These are phyloP conservation scores for Yponomeuta sedellus DNA, from an alignment of 2,888 invertebrate species.

Conservation along the genomic window DNA sequence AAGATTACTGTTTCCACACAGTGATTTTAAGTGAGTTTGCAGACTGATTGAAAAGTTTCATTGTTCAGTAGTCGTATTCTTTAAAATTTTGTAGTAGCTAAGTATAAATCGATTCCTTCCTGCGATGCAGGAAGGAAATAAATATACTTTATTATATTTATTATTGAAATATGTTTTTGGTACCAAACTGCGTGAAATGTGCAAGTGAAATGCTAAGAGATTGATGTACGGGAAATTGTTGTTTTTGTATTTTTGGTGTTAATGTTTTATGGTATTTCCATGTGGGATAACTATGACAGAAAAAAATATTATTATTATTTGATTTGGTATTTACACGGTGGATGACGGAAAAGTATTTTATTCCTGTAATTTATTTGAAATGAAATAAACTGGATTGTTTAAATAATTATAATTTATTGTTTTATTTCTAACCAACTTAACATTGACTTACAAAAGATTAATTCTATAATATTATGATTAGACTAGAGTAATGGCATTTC, in stretches of 20 bases:
- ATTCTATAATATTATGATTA: too few species aligned
- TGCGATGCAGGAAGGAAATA: too few species aligned
- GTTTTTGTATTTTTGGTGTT: neutral
- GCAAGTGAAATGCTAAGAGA: neutral
- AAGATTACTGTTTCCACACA: too few species aligned
- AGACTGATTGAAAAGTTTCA: too few species aligned
- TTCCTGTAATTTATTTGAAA: slow-evolving; percentile 16
- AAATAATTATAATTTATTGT: slow-evolving; percentile 17
- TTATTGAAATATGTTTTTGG: neutral
- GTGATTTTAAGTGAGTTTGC: too few species aligned
- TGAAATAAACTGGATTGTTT: slow-evolving; percentile 22
- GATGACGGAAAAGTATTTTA: slow-evolving; percentile 28
- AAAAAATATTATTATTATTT: neutral
- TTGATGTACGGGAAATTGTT: neutral
- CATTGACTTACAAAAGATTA: neutral
- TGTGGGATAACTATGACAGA: neutral
- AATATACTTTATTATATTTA: neutral
- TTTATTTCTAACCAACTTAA: neutral
- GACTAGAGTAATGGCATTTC: too few species aligned
- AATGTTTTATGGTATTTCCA: neutral
- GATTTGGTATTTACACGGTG: slow-evolving; percentile 38
- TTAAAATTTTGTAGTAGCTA: neutral
- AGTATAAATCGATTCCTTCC: too few species aligned
- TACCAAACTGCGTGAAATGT: neutral
- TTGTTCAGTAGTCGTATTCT: neutral